Evolutionary conservation across 2,113 vertebrate genomes (phyloP), one percentile per base, ranked within the genome.

Genomic region (Himantopus leucocephalus): DNA sequence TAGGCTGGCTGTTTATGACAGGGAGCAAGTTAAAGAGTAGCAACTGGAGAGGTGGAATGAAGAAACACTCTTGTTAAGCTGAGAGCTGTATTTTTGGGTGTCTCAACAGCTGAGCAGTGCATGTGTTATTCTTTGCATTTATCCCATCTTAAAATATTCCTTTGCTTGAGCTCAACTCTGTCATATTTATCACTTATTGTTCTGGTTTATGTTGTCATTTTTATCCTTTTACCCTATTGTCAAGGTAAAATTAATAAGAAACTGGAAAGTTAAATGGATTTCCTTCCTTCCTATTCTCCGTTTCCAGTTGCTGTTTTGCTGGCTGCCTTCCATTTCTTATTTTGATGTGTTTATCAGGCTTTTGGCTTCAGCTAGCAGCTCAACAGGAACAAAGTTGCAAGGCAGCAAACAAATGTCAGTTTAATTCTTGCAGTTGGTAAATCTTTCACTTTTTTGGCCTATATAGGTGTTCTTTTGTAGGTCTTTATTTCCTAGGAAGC

Each of bases 331-430:
- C 68, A 72, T 78, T 77, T 88, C 82, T 93, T 93, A 66, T 88
- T 93, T 92, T 94, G 87, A 92, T 90, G 47, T 92, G 75, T 94
- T 97, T 92, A 94, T 96, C 92, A 77, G 88, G 27, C 60, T 88
- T 90, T 83, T 92, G 94, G 88, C 96, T 97, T 91, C 72, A 88
- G 67, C 78, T 86, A 83, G 37, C 56, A 81, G 80, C 63, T 88
- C 43, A 74, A 82, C 82, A 59, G 88, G 45, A 83, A 30, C 35
- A 20, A 83, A 96, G 90, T 92, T 94, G 88, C 78, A 90, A 92
- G 88, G 85, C 82, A 88, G 82, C 64, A 93, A 92, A 83, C 74
- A 94, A 94, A 84, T 63, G 75, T 58, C 82, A 78, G 16, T 74
- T 93, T 80, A 90, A 91, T 94, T 88, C 79, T 80, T 74, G 52